Evolutionary conservation across 2,113 vertebrate genomes (phyloP), one percentile per base, ranked within the genome.

Genomic region (Tor tambroides): DNA sequence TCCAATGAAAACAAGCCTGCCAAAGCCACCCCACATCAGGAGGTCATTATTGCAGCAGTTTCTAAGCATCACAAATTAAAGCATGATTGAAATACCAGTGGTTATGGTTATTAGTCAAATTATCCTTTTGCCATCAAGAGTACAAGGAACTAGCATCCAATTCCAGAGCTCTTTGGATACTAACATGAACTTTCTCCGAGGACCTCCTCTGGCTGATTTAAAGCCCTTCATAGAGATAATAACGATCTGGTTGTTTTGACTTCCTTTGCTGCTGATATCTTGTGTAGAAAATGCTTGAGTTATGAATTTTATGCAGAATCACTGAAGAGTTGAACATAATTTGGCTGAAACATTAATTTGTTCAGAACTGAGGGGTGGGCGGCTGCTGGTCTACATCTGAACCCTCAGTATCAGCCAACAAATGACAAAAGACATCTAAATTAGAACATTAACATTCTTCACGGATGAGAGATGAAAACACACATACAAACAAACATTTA

Each of bases 41-140:
- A 94, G 91, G 91, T 89, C 88, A 94, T 94, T 94, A 95, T 94
- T 95, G 94, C 94, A 95, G 94, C 94, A 95, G 94, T 95, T 95
- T 95, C 94, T 93, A 90, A 88, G 79, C n/a, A 85, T 85, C 49
- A 17, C 67, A 74, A 56, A 82, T 80, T 67, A 56, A 23, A 49
- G 43, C 71, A 46, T 35, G 38, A 46, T 75, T 56, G 35, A 65
- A 61, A 56, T 67, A 72, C 83, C 72, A 51, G 43, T 69, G 41
- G 71, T 38, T 32, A 76, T 17, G 69, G 14, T 19, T 49, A 35
- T 75, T 80, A 21, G 19, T 12, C 49, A 12, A 54, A 17, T 6
- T 6, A 54, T 54, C 54, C 49, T 61, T 61, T 19, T 46, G 43
- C 43, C 43, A 12, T 46, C 35, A 35, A 35, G 35, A 35, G 35